Conservation (phyloP, 2,113 vertebrate species). For the Scomber japonicus region DNA sequence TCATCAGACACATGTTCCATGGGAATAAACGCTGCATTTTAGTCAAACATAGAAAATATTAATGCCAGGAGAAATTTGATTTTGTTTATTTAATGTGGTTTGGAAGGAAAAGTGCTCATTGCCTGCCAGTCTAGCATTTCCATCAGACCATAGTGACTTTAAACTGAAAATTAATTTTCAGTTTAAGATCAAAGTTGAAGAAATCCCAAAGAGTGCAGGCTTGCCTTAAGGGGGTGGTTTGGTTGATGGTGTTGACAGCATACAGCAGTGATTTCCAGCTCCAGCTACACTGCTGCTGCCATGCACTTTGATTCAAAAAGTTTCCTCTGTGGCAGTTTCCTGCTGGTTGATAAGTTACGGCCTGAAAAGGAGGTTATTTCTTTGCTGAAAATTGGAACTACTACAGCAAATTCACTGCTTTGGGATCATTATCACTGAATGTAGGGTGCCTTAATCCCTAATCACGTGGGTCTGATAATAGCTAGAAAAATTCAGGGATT, state of each 20-base stretch:
- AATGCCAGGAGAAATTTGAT: neutral
- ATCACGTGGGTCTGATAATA: neutral
- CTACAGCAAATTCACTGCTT: neutral
- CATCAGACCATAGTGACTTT: neutral
- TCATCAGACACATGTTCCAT: constrained; percentile 11
- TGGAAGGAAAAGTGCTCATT: neutral
- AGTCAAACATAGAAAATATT: constrained; percentile 6
- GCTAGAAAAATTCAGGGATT: neutral
- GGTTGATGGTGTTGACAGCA: constrained; percentile 23
- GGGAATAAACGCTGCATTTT: constrained; percentile 1
- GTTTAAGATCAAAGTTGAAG: constrained; percentile 13
- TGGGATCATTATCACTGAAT: neutral
- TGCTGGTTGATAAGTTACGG: constrained; percentile 27
- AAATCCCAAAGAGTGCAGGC: neutral
- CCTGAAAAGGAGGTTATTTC: neutral
- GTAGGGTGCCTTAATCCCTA: neutral
- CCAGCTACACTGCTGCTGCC: constrained; percentile 17
- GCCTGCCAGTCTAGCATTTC: neutral
- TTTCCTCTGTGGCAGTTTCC: constrained; percentile 9
- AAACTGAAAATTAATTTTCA: constrained; percentile 10
- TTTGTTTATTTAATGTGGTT: neutral
- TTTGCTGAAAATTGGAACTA: constrained; percentile 17
- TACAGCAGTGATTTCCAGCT: constrained; percentile 12
- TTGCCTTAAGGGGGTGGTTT: constrained; percentile 7
- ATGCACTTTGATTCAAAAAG: constrained; percentile 23